A percentile compares a stretch with the other conserved stretches of the same genome.
Evolutionary conservation across 2,888 invertebrate species (phyloP).

Genomic region (Ichneumon xanthorius): DNA sequence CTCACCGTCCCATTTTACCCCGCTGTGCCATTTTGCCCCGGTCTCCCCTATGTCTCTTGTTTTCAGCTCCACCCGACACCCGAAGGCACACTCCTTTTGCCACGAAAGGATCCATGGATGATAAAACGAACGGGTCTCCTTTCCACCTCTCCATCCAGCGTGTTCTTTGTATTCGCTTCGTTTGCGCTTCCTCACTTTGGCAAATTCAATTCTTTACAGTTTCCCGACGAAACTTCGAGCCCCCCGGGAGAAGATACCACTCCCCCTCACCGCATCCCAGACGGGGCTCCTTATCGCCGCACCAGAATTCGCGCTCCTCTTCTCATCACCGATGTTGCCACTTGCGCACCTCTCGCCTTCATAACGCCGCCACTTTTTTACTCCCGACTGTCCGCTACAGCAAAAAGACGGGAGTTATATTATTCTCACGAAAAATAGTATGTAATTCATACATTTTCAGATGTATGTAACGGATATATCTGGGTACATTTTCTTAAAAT

Average conservation of each 20-base stretch:
- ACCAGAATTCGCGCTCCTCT: neutral
- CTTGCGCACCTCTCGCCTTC: slow-evolving; percentile 15
- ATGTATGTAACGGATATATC: too few relatives aligned
- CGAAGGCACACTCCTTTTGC: slow-evolving; percentile 30
- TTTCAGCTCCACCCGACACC: slow-evolving; percentile 15
- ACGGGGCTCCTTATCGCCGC: slow-evolving; percentile 42
- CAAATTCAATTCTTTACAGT: slow-evolving; percentile 70
- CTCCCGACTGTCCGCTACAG: too few relatives aligned
- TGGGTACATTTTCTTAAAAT: too few relatives aligned
- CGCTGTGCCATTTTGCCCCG: too few relatives aligned
- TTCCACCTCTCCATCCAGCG: neutral
- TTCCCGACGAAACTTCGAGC: slow-evolving; percentile 42
- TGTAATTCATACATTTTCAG: too few relatives aligned
- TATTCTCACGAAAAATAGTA: too few relatives aligned
- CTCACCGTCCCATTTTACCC: too few relatives aligned
- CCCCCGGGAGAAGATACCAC: slow-evolving; percentile 33
- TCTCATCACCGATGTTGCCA: slow-evolving; percentile 26
- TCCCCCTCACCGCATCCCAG: slow-evolving; percentile 18
- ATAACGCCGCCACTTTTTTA: neutral
- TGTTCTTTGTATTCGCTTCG: neutral
- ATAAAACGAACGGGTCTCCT: slow-evolving; percentile 33
- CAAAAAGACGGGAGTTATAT: too few relatives aligned
- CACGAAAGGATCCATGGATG: slow-evolving; percentile 19
- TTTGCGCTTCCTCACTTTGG: neutral
- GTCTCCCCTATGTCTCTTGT: neutral